Evolutionary conservation across 1,140 invertebrate species (phyloP).

Genomic region (Dermatophagoides farinae): DNA sequence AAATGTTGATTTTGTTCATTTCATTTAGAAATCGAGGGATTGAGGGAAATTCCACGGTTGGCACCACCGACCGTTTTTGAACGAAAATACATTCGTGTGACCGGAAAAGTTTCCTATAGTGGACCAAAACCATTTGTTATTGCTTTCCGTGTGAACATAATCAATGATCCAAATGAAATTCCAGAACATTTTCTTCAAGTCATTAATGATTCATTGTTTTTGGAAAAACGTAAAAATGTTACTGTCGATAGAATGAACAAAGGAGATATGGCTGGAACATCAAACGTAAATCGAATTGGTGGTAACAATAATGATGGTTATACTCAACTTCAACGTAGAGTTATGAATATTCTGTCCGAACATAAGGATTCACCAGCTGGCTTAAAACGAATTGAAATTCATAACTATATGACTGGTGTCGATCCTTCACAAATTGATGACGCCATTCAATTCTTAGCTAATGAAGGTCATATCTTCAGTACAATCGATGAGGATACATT

Average conservation of each 20-base stretch:
- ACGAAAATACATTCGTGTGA: constrained; percentile 28
- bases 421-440: constrained; percentile 17
- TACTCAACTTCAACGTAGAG: not conserved
- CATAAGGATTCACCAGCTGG: not conserved
- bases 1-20: not conserved
- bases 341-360: constrained; percentile 3
- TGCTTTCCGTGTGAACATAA: constrained; percentile 24
- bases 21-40: not conserved
- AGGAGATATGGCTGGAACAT: not conserved
- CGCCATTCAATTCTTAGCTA: constrained; percentile 44
- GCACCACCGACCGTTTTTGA: constrained; percentile 15
- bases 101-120: constrained; percentile 26
- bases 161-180: constrained; percentile 29
- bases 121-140: constrained; percentile 25
- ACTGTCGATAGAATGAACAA: not conserved
- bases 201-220: constrained; percentile 4
- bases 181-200: constrained; percentile 28
- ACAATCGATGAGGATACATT: constrained; percentile 62
- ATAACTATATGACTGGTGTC: constrained; percentile 23
- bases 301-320: not conserved
- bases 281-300: not conserved
- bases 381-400: not conserved
- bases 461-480: constrained; percentile 55
- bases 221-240: constrained; percentile 3
- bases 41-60: not conserved